Conservation (phyloP, 1,140 invertebrate species). For the Ceratina australensis region DNA sequence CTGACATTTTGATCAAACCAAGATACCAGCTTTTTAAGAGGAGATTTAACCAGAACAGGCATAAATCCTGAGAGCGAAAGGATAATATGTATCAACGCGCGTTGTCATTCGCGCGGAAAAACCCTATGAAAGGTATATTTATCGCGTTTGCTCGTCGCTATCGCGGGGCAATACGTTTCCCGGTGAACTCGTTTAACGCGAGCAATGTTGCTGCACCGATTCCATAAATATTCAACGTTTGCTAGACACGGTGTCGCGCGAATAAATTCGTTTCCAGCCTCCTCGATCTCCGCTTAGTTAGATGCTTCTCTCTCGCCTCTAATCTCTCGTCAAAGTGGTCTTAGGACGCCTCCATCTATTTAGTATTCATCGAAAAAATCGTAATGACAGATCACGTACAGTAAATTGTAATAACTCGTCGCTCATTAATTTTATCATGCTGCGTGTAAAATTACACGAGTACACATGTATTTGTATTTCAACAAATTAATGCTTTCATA, state of each 20-base stretch:
- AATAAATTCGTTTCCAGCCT: background rate
- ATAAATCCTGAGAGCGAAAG: background rate
- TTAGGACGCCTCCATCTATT: too few species aligned
- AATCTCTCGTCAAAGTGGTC: too few species aligned
- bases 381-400: too few species aligned
- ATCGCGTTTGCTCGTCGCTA: background rate
- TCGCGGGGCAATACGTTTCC: background rate
- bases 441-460: too few species aligned
- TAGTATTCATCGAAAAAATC: too few species aligned
- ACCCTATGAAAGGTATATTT: conserved; percentile 19
- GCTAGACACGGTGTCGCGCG: background rate
- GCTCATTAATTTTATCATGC: too few species aligned
- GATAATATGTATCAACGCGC: conserved; percentile 5
- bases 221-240: conserved; percentile 21
- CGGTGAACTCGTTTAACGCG: background rate
- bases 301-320: background rate
- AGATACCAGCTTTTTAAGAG: too few species aligned
- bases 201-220: background rate
- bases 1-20: too few species aligned
- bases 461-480: too few species aligned
- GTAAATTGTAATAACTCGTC: too few species aligned
- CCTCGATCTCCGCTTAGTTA: background rate
- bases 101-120: conserved; percentile 11
- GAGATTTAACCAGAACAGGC: background rate
- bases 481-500: too few species aligned